Evolutionary conservation across 2,797 vertebrate genomes (phyloP).

Genomic region (Taeniopygia guttata): DNA sequence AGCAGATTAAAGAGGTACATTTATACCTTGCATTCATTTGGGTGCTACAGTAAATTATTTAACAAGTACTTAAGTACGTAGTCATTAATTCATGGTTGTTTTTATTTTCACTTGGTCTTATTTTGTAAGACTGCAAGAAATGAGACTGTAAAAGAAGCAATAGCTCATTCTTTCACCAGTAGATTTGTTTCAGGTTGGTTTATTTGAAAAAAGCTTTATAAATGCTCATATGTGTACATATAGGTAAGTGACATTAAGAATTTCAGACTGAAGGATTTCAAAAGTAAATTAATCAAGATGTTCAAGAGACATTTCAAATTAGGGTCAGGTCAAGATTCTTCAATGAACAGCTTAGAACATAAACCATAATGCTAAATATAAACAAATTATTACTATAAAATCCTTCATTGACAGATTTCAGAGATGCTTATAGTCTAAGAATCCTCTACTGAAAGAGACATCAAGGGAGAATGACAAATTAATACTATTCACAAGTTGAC

Average conservation of each 20-base stretch:
- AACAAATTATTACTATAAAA: background rate
- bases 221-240: background rate
- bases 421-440: background rate
- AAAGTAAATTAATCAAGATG: background rate
- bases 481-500: background rate
- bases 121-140: background rate
- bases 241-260: background rate
- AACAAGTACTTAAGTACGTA: background rate
- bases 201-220: background rate
- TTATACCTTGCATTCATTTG: conserved; percentile 39
- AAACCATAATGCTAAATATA: background rate
- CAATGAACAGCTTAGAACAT: background rate
- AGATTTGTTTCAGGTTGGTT: background rate
- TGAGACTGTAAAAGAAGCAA: background rate
- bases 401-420: background rate
- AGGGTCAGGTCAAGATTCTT: background rate
- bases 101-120: conserved; percentile 10
- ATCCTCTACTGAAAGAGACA: background rate
- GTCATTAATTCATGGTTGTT: conserved; percentile 8
- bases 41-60: conserved; percentile 36
- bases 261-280: background rate
- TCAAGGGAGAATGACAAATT: background rate
- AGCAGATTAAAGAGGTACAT: conserved; percentile 30
- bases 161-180: background rate
- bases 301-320: background rate